These are phyloP conservation scores for Mormoops blainvillei DNA, from an alignment of 2,113 vertebrate species.

Conservation along the genomic window DNA sequence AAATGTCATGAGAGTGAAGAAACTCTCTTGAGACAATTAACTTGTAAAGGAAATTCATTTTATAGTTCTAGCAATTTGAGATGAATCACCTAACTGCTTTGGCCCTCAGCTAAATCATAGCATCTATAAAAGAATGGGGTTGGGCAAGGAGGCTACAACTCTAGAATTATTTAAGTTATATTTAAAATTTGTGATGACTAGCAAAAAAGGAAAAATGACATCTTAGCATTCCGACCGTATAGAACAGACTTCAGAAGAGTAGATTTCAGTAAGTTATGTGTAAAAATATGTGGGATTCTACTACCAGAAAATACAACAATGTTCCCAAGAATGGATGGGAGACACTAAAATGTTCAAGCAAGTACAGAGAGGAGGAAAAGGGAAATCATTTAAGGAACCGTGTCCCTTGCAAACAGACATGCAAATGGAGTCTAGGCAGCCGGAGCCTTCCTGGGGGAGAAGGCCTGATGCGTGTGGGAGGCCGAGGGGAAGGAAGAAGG, in stretches of 20 bases:
- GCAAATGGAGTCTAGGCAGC: not conserved
- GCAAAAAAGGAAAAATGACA: not conserved
- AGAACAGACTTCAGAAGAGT: not conserved
- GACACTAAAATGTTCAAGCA: not conserved
- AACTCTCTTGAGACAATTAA: constrained; percentile 50
- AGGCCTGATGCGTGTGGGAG: not conserved
- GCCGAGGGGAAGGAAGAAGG: not conserved
- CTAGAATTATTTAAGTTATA: not conserved
- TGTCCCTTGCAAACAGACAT: not conserved
- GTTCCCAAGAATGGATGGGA: not conserved
- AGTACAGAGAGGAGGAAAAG: not conserved
- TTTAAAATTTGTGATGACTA: not conserved
- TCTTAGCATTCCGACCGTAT: not conserved
- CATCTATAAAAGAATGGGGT: not conserved
- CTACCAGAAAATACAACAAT: not conserved
- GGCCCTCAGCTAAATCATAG: not conserved
- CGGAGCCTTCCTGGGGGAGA: not conserved
- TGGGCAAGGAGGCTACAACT: not conserved
- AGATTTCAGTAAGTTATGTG: not conserved
- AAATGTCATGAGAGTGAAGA: constrained; percentile 33
- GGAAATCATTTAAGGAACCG: not conserved
- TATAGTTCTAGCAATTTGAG: constrained; percentile 19
- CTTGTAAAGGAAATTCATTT: constrained; percentile 28
- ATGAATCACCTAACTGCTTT: constrained; percentile 29
- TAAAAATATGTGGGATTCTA: not conserved